These are phyloP conservation scores for Gibbula magus DNA, from an alignment of 2,888 invertebrate genomes.

Conservation along the genomic window DNA sequence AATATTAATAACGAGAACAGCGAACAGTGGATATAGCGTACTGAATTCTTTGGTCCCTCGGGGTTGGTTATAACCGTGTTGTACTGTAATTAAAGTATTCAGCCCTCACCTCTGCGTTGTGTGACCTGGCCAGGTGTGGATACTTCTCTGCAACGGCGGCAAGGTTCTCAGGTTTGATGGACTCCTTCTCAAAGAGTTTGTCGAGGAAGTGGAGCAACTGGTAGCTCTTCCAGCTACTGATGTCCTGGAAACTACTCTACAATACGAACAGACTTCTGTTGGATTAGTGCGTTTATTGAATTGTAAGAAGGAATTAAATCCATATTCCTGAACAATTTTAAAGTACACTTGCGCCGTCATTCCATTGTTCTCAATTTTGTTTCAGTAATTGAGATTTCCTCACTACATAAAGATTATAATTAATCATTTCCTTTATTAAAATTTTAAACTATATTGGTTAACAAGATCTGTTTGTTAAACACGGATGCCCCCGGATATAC, in stretches of 20 bases:
- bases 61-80: neutral
- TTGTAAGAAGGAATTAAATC: too few relatives aligned
- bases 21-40: too few relatives aligned
- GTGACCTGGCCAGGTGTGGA: slow-evolving; percentile 39
- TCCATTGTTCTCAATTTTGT: too few relatives aligned
- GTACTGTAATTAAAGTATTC: neutral
- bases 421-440: too few relatives aligned
- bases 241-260: slow-evolving; percentile 26
- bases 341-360: too few relatives aligned
- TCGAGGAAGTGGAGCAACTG: slow-evolving; percentile 52
- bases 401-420: too few relatives aligned
- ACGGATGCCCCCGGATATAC: too few relatives aligned
- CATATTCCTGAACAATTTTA: too few relatives aligned
- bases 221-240: slow-evolving; percentile 46
- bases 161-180: slow-evolving; percentile 33
- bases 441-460: too few relatives aligned
- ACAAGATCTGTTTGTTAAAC: too few relatives aligned
- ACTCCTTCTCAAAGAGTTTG: slow-evolving; percentile 37
- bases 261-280: neutral
- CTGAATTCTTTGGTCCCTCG: neutral
- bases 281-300: neutral
- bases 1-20: neutral
- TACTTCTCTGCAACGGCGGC: slow-evolving; percentile 31
- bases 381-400: too few relatives aligned
- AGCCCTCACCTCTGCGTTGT: slow-evolving; percentile 49